Percentiles rank a stretch among this genome's conserved stretches.
Conservation (phyloP, 2,113 vertebrate species). For the Fulica atra region DNA sequence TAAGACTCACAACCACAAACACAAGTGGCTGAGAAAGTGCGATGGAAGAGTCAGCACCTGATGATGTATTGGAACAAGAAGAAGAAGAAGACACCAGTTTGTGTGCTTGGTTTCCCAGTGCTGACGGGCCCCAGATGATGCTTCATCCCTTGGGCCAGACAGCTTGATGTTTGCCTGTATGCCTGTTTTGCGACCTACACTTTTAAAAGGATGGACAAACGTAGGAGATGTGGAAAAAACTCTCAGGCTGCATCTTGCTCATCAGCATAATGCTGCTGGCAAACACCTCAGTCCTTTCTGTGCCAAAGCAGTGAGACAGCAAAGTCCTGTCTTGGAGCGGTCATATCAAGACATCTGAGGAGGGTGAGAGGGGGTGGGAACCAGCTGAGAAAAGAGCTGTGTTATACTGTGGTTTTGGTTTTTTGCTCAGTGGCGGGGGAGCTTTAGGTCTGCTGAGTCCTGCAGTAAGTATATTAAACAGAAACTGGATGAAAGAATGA, state of each 20-base stretch:
- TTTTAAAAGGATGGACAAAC: too few relatives aligned
- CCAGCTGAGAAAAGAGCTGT: neutral
- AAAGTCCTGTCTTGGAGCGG: neutral
- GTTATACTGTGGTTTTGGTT: neutral
- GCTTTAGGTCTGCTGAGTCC: neutral
- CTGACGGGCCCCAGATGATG: neutral
- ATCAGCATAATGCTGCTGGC: neutral
- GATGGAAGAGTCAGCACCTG: neutral
- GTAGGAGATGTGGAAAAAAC: too few relatives aligned
- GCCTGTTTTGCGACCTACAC: too few relatives aligned
- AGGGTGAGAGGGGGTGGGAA: neutral
- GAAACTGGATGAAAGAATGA: neutral
- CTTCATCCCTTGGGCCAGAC: too few relatives aligned
- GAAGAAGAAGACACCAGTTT: neutral
- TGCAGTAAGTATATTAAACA: neutral
- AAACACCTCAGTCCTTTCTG: neutral
- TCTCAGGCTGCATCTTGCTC: neutral
- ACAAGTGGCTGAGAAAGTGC: neutral
- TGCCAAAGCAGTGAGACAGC: neutral
- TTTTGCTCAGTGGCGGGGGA: neutral
- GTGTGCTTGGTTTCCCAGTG: neutral
- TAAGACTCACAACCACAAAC: neutral
- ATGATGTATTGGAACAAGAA: neutral
- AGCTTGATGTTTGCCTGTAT: too few relatives aligned
- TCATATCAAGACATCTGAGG: neutral